Percentiles rank a stretch among this genome's conserved stretches.
phyloP scores from a whole-genome alignment of 2,797 vertebrate species.

The Amniataba percoides region DNA sequence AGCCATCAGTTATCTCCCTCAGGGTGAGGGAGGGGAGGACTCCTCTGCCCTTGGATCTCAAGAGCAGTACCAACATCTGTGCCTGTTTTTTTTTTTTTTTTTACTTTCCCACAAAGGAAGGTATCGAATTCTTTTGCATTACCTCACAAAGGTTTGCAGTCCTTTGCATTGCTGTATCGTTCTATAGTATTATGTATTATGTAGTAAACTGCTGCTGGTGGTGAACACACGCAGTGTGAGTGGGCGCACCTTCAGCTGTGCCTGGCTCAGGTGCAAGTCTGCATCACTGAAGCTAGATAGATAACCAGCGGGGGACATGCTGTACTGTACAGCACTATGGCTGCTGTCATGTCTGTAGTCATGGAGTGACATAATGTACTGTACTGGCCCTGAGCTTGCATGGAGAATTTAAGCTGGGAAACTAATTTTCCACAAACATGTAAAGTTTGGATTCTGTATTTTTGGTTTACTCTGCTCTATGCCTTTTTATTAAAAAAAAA shows the following conservation, averaged over 20 bases:
- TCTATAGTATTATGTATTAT: neutral
- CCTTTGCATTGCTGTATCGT: too few relatives aligned
- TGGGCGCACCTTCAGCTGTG: neutral
- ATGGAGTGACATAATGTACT: too few relatives aligned
- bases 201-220: neutral
- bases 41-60: slow-evolving; percentile 52
- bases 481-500: neutral
- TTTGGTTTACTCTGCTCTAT: neutral
- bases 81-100: slow-evolving; percentile 31
- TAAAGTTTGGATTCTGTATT: neutral
- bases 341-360: neutral
- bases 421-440: neutral
- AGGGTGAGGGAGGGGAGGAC: slow-evolving; percentile 49
- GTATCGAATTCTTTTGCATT: neutral
- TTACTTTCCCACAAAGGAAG: slow-evolving; percentile 23
- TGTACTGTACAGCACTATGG: too few relatives aligned
- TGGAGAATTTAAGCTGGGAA: neutral
- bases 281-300: neutral
- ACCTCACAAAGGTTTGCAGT: neutral
- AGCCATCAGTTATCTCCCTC: slow-evolving; percentile 63
- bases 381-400: neutral
- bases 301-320: neutral
- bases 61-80: slow-evolving; percentile 54
- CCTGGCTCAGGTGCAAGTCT: neutral
- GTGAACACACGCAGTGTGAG: too few relatives aligned